These are phyloP conservation scores for Emydura subglobosa DNA, from an alignment of 2,113 vertebrate genomes.

Conservation along the genomic window DNA sequence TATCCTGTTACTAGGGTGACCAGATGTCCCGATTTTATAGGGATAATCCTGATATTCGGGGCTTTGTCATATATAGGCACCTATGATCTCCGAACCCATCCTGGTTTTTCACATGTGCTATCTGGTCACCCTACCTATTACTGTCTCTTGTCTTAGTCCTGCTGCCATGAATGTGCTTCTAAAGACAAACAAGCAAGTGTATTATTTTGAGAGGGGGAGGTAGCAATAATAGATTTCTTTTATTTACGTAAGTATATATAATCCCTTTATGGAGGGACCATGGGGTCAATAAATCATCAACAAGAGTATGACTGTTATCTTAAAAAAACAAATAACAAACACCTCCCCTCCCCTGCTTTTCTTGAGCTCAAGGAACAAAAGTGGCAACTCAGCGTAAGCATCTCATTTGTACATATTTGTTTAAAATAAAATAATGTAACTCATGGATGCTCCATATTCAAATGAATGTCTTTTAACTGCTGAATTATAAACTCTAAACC, in stretches of 20 bases:
- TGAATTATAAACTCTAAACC: not conserved
- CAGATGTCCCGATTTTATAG: too few relatives aligned
- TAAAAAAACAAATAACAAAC: not conserved
- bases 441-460: not conserved
- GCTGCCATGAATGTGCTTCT: not conserved
- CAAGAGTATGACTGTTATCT: not conserved
- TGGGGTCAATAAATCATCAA: not conserved
- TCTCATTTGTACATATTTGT: not conserved
- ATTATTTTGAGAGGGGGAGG: not conserved
- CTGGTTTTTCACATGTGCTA: too few relatives aligned
- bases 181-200: not conserved
- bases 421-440: not conserved
- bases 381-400: not conserved
- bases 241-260: not conserved
- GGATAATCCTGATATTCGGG: too few relatives aligned
- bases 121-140: not conserved
- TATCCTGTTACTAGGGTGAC: not conserved
- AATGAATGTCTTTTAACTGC: not conserved
- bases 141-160: not conserved
- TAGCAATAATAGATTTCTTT: not conserved
- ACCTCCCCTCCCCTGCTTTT: not conserved
- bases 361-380: not conserved
- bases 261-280: not conserved
- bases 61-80: too few relatives aligned
- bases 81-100: too few relatives aligned